Conservation (phyloP, 2,888 invertebrate species). For the Galeopsomyia nigrocyanea region DNA sequence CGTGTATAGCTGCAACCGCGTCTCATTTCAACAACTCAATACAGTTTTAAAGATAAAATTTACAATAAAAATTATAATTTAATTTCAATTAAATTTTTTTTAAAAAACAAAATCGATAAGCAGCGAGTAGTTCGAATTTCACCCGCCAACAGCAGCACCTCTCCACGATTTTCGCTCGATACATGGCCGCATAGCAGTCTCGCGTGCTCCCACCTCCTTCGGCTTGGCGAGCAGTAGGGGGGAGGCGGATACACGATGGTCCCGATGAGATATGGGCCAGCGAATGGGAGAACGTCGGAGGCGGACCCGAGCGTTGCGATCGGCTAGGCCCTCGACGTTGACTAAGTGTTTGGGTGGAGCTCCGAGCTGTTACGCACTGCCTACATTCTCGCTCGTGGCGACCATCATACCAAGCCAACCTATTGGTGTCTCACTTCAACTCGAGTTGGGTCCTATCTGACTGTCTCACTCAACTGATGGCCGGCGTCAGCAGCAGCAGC, state of each 20-base stretch:
- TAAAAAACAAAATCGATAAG: conserved; percentile 60
- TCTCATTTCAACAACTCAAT: too few relatives aligned
- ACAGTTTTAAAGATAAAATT: too few relatives aligned
- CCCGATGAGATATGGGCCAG: conserved; percentile 68
- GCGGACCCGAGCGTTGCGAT: conserved; percentile 71
- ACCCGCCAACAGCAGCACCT: conserved; percentile 65
- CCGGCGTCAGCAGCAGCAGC: conserved; percentile 47
- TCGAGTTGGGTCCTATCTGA: conserved; percentile 45
- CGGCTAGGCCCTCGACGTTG: conserved; percentile 69
- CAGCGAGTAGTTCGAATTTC: conserved; percentile 57
- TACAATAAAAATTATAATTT: too few relatives aligned
- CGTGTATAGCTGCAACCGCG: too few relatives aligned
- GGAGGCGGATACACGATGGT: conserved; percentile 58
- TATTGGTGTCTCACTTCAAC: conserved; percentile 53
- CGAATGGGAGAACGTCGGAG: conserved; percentile 72
- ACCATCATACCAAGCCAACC: conserved; percentile 64
- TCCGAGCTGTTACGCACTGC: conserved; percentile 24
- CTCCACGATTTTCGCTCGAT: conserved; percentile 57
- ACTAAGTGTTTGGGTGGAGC: conserved; percentile 72
- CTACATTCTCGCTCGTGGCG: conserved; percentile 47
- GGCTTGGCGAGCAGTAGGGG: neutral
- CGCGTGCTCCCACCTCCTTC: conserved; percentile 48
- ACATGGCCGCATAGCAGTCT: conserved; percentile 44
- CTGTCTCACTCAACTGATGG: conserved; percentile 37
- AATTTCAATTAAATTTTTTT: too few relatives aligned